These are phyloP conservation scores for Phaethornis superciliosus DNA, from an alignment of 2,113 vertebrate species.

Conservation along the genomic window DNA sequence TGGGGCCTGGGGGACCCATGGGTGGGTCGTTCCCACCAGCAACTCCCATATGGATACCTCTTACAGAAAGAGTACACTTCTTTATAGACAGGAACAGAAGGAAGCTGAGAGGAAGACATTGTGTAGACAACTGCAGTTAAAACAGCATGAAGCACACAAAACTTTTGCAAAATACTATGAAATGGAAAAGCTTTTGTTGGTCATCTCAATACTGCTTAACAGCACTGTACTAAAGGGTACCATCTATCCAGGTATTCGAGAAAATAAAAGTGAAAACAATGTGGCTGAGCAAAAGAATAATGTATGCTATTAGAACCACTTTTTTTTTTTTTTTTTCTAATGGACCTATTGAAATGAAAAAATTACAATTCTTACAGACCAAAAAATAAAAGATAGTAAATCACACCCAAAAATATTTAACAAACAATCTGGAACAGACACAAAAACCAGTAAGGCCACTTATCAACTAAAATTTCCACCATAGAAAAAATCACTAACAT, in stretches of 20 bases:
- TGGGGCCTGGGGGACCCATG: neutral
- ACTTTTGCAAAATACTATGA: neutral
- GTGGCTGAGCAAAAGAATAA: neutral
- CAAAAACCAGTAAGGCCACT: neutral
- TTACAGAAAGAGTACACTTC: accelerated
- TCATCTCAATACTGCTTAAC: neutral
- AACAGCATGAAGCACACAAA: neutral
- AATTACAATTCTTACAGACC: neutral
- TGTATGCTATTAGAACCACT: neutral
- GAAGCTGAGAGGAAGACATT: neutral
- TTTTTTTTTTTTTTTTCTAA: neutral
- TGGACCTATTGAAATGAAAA: neutral
- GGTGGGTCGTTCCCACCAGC: neutral
- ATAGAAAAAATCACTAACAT: neutral
- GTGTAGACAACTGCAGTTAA: neutral
- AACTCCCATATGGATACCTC: neutral
- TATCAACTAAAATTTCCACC: neutral
- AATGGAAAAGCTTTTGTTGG: neutral
- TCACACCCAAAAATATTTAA: accelerated
- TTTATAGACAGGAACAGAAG: neutral
- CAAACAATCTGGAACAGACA: neutral
- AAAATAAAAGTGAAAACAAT: neutral
- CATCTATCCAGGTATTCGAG: neutral
- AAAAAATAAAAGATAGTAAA: neutral
- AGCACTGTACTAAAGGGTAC: neutral